A percentile compares a stretch with the other conserved stretches of the same genome.
Evolutionary conservation across 30 jellyfish, hydroid and myxozoan species (phyloP).

Genomic region (Aurelia aurita): DNA sequence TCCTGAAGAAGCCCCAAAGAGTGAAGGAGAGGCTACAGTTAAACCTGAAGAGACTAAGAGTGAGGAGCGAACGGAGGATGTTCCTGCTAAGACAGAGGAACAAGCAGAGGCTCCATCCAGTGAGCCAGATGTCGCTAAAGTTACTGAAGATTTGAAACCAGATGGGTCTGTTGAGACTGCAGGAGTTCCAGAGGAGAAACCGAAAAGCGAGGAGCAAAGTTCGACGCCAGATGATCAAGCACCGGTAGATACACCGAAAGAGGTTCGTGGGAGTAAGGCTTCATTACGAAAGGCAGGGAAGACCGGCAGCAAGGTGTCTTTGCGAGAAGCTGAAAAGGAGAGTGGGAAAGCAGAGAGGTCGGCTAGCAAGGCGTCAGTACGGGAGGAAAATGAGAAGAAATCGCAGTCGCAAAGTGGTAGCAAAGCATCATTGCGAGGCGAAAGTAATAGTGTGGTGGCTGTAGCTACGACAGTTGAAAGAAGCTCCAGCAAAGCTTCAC

Average conservation of each 20-base stretch:
- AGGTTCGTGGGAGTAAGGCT: background rate
- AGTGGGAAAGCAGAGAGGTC: background rate
- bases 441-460: too few relatives aligned
- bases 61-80: too few relatives aligned
- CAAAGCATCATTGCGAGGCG: background rate
- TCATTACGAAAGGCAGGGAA: background rate
- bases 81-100: constrained; percentile 9
- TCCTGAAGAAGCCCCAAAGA: too few relatives aligned
- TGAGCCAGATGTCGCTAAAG: too few relatives aligned
- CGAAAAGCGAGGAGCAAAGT: too few relatives aligned
- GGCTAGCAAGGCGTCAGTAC: background rate
- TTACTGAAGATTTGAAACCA: too few relatives aligned
- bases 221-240: too few relatives aligned
- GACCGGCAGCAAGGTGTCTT: background rate
- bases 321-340: background rate
- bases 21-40: too few relatives aligned
- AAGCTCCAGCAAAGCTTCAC: background rate
- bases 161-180: too few relatives aligned
- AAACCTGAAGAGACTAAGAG: too few relatives aligned
- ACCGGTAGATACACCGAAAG: too few relatives aligned
- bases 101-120: background rate
- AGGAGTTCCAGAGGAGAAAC: too few relatives aligned
- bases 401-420: background rate
- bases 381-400: background rate
- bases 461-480: background rate